Conservation (phyloP, 1,140 invertebrate species). For the Heliconius himera region DNA sequence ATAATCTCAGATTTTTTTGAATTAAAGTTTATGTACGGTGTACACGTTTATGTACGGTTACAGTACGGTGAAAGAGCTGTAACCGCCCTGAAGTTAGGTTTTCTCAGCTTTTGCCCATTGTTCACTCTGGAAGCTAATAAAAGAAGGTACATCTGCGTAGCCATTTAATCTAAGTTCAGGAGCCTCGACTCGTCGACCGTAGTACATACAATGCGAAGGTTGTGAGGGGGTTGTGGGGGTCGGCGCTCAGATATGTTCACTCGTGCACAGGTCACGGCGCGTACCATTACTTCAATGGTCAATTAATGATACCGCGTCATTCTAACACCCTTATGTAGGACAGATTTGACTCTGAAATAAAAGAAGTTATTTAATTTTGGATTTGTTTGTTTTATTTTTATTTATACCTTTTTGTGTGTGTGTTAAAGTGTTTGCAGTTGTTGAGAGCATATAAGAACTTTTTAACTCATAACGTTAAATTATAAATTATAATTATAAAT, state of each 20-base stretch:
- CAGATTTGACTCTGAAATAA: slow-evolving; percentile 81
- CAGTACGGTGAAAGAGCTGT: no score
- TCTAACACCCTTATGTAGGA: slow-evolving; percentile 81
- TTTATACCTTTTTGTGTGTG: not conserved
- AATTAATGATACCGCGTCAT: slow-evolving; percentile 77
- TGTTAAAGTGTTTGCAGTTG: not conserved
- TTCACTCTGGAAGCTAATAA: no score
- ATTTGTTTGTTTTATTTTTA: slow-evolving; percentile 71
- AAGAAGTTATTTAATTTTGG: slow-evolving; percentile 82
- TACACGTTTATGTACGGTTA: no score
- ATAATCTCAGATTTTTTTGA: not conserved
- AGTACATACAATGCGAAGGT: not conserved
- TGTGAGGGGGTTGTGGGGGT: not conserved
- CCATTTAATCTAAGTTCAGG: not conserved
- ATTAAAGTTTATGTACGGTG: no score
- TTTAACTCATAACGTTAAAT: no score
- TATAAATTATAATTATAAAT: no score
- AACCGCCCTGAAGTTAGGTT: no score
- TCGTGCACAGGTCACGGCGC: slow-evolving; percentile 61
- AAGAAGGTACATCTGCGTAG: not conserved
- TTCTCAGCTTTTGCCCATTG: no score
- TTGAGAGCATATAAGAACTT: not conserved
- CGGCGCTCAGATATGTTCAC: slow-evolving; percentile 18
- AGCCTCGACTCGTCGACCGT: not conserved
- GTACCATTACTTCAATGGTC: slow-evolving; percentile 74